Evolutionary conservation across 2,113 vertebrate species (phyloP).

Genomic region (Hirundichthys speculiger): DNA sequence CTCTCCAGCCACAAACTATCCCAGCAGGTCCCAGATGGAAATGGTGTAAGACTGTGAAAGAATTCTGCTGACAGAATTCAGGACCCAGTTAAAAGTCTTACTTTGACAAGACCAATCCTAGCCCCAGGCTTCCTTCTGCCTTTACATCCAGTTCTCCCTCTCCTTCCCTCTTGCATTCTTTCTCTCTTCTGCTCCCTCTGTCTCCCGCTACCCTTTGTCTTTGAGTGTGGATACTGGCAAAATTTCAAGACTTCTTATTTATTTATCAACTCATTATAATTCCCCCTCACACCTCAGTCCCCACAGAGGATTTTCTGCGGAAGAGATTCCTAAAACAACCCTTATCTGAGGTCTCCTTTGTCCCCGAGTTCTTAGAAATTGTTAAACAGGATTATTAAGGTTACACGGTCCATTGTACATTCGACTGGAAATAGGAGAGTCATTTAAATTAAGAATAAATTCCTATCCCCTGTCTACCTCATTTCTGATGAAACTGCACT

Average conservation of each 20-base stretch:
- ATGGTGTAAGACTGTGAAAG: slow-evolving; percentile 70
- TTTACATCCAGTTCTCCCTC: slow-evolving; percentile 44
- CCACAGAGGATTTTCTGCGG: slow-evolving; percentile 44
- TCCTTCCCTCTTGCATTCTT: slow-evolving; percentile 13
- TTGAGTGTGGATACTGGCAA: slow-evolving; percentile 51
- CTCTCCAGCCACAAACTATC: slow-evolving; percentile 42
- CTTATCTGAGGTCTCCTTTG: slow-evolving; percentile 69
- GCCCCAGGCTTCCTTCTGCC: slow-evolving; percentile 60
- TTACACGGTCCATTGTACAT: slow-evolving; percentile 64
- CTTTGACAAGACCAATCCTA: slow-evolving; percentile 77
- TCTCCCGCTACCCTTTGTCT: slow-evolving; percentile 33
- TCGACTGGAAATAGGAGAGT: slow-evolving; percentile 46
- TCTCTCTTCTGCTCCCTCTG: slow-evolving; percentile 23
- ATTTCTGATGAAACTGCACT: slow-evolving; percentile 53
- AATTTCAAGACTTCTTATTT: slow-evolving; percentile 71
- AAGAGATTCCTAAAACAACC: slow-evolving; percentile 58
- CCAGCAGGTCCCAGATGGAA: slow-evolving; percentile 62
- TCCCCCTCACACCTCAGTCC: slow-evolving; percentile 52
- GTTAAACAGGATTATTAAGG: slow-evolving; percentile 68
- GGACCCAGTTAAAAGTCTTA: slow-evolving; percentile 76
- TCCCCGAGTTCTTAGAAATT: slow-evolving; percentile 58
- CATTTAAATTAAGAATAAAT: slow-evolving; percentile 60
- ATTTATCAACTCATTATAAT: slow-evolving; percentile 75
- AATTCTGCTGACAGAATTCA: slow-evolving; percentile 75
- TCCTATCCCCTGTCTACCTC: slow-evolving; percentile 40